phyloP scores from a whole-genome alignment of 2,113 vertebrate genomes.

The Mesocricetus auratus region DNA sequence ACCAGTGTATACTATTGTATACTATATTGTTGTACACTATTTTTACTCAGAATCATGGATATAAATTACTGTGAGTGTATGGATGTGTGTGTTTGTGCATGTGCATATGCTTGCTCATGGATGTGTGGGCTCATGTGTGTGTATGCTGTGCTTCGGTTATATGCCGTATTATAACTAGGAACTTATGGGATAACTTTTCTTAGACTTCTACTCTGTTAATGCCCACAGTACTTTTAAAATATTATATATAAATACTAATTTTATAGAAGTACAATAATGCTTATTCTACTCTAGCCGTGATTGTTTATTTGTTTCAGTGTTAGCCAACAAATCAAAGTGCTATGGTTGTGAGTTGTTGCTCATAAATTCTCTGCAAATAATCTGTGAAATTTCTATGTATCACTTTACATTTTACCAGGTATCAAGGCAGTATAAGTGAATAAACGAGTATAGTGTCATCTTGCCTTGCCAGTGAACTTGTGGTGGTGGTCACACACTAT shows the following conservation, averaged over 20 bases:
- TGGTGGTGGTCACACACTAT: no score
- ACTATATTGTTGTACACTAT: no score
- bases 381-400: slow-evolving; percentile 67
- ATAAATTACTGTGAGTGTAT: neutral
- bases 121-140: neutral
- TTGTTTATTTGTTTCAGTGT: slow-evolving; percentile 66
- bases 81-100: neutral
- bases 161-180: neutral
- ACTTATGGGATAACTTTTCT: neutral
- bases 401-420: slow-evolving; percentile 72
- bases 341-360: slow-evolving; percentile 73
- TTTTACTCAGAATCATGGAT: neutral
- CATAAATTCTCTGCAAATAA: slow-evolving; percentile 67
- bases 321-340: slow-evolving; percentile 74
- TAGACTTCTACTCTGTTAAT: slow-evolving; percentile 52
- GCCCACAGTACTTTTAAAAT: neutral
- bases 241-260: slow-evolving; percentile 74
- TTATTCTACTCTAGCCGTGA: slow-evolving; percentile 75
- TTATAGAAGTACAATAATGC: slow-evolving; percentile 19
- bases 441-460: no score
- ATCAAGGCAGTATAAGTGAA: slow-evolving; percentile 75
- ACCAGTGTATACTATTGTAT: neutral
- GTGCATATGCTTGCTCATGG: no score
- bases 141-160: slow-evolving; percentile 33
- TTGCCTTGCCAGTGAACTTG: no score